These are phyloP conservation scores for Phthorimaea operculella DNA, from an alignment of 1,140 invertebrate genomes.

Conservation along the genomic window DNA sequence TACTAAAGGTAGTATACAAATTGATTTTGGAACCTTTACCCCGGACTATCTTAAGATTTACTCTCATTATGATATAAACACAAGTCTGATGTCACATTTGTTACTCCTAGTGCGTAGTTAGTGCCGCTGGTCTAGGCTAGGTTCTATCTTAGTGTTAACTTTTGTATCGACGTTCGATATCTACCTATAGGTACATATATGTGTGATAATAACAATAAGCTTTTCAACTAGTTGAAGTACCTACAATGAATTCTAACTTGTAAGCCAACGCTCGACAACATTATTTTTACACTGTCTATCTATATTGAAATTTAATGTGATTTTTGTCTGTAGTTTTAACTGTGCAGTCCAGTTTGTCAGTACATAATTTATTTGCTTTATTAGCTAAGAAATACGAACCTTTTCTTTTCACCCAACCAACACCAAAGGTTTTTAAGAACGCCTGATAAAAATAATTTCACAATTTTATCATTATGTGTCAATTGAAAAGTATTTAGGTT, in stretches of 20 bases:
- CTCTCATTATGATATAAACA: slow-evolving; percentile 27
- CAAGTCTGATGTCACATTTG: slow-evolving; percentile 34
- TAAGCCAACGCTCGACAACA: slow-evolving; percentile 64
- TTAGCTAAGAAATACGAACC: neutral
- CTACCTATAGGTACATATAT: slow-evolving; percentile 58
- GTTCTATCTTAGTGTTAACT: slow-evolving; percentile 46
- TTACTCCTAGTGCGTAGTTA: slow-evolving; percentile 13
- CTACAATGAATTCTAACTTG: slow-evolving; percentile 63
- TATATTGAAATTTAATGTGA: slow-evolving; percentile 52
- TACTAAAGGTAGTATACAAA: too few species aligned
- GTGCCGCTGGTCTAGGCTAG: slow-evolving; percentile 20
- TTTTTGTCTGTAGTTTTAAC: slow-evolving; percentile 55
- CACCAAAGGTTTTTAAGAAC: neutral
- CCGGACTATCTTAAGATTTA: slow-evolving; percentile 14
- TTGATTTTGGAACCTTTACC: too few species aligned
- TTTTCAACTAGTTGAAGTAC: slow-evolving; percentile 63
- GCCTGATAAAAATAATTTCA: neutral
- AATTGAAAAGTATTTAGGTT: neutral
- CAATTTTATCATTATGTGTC: neutral
- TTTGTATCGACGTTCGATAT: slow-evolving; percentile 59
- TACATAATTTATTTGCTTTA: neutral
- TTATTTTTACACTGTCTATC: slow-evolving; percentile 66
- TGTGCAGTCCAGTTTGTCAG: slow-evolving; percentile 40
- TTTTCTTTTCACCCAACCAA: neutral
- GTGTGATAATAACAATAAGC: slow-evolving; percentile 66